Conservation (phyloP, 2,888 invertebrate genomes). For the Epinotia ramella region DNA sequence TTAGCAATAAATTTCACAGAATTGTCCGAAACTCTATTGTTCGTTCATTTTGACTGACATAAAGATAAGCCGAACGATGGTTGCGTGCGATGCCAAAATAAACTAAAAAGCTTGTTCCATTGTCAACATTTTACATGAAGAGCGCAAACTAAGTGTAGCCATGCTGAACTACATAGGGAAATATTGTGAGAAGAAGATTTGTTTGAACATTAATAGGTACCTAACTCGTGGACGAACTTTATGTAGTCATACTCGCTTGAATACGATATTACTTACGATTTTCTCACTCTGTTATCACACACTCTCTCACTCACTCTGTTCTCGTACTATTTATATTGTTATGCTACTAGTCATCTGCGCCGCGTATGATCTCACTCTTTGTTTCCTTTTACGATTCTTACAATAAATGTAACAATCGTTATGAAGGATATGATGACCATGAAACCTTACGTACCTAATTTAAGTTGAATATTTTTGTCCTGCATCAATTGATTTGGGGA, state of each 20-base stretch:
- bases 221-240: neutral
- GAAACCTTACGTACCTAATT: neutral
- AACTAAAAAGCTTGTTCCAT: neutral
- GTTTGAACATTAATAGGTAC: neutral
- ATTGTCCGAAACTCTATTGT: conserved; percentile 14
- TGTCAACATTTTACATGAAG: conserved; percentile 14
- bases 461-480: neutral
- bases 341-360: too few relatives aligned
- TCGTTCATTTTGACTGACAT: conserved; percentile 20
- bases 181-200: conserved; percentile 1
- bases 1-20: conserved; percentile 21
- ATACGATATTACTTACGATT: neutral
- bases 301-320: too few relatives aligned
- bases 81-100: conserved; percentile 14
- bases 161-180: neutral
- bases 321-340: too few relatives aligned
- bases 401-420: too few relatives aligned
- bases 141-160: neutral
- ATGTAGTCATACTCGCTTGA: neutral
- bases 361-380: too few relatives aligned
- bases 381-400: too few relatives aligned
- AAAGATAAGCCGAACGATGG: conserved; percentile 15
- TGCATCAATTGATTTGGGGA: neutral
- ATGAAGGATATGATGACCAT: too few relatives aligned
- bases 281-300: neutral